Percentiles rank a stretch among this genome's conserved stretches.
These are phyloP conservation scores for Lasaia peninsularis DNA, from an alignment of 1,140 invertebrate species.

Conservation along the genomic window DNA sequence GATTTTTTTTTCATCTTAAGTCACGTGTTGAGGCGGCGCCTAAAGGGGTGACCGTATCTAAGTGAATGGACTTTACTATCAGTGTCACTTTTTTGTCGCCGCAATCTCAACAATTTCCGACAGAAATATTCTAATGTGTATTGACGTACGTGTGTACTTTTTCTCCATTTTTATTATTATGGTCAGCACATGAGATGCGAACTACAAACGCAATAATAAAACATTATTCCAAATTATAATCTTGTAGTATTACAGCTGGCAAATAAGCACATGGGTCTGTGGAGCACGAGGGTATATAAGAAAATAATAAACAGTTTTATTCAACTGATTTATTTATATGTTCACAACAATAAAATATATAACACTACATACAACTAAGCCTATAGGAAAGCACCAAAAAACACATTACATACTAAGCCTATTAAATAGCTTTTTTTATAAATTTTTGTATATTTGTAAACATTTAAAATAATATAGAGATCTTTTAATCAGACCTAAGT, in stretches of 20 bases:
- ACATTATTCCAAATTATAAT: too few species aligned
- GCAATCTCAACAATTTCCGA: too few species aligned
- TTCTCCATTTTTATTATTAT: too few species aligned
- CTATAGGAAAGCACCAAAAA: slow-evolving; percentile 5
- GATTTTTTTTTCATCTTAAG: too few species aligned
- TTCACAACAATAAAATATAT: slow-evolving; percentile 6
- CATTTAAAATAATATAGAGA: slow-evolving; percentile 3
- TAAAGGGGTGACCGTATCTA: too few species aligned
- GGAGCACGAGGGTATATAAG: neutral
- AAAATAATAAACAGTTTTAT: slow-evolving; percentile 1
- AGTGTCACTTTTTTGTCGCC: too few species aligned
- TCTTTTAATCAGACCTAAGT: neutral
- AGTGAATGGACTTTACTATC: too few species aligned
- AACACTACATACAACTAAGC: neutral
- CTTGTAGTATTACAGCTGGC: neutral
- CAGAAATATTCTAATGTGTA: too few species aligned
- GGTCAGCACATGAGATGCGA: too few species aligned
- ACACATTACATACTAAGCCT: neutral
- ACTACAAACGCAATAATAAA: too few species aligned
- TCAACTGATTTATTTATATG: slow-evolving; percentile 5
- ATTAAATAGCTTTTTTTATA: neutral
- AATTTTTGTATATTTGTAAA: slow-evolving; percentile 4
- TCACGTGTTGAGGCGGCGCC: too few species aligned
- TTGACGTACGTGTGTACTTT: too few species aligned
- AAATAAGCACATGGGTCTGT: neutral